Base-by-base conservation (phyloP, 2,113 vertebrate species). In the Hypocryptadius cinnamomeus region DNA sequence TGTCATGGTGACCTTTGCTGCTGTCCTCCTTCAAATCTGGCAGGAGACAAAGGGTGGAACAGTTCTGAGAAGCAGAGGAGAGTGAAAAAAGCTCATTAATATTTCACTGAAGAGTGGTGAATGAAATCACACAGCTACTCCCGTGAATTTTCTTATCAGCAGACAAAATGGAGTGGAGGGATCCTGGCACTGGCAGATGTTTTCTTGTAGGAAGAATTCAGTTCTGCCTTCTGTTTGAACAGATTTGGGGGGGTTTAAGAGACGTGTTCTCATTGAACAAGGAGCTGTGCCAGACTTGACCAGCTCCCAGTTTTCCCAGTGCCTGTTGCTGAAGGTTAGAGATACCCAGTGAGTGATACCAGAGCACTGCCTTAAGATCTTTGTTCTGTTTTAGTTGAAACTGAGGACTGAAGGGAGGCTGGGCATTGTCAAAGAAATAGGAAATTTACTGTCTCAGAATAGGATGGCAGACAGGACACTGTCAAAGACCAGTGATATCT, bases 1-100 rank as follows among this genome's bases (percentile, higher is more conserved):
- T 88, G 87, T 65, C 50, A 87, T 48, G 60, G 68, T 90, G 94
- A 91, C 57, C 71, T 94, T 82, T 92, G 79, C 59, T 93, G 68
- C 48, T 23, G 22, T 80, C 74, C 85, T 89, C 70, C 69, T 35
- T 94, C 54, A 79, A 13, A 79, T 54, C 59, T 84, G 53, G 80
- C 81, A 40, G 31, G 60, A 72, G 39, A 76, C 42, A 81, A 68
- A 84, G 45, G 74, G 28, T 64, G 17, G 22, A 40, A 40, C 57
- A 33, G 10, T 27, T 81, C 71, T 68, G 24, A 68, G 66, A 90
- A 66, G 78, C 63, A 31, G 85, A 93, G 70, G 30, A 80, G n/a
- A 92, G 65, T 59, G 6, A 45, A 47, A 60, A 68, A 35, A 27
- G 17, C 47, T 60, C 54, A 60, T 82, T 81, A 68, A 47, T 82